These are phyloP conservation scores for Halocaridina rubra DNA, from an alignment of 2,888 invertebrate genomes.

Conservation along the genomic window DNA sequence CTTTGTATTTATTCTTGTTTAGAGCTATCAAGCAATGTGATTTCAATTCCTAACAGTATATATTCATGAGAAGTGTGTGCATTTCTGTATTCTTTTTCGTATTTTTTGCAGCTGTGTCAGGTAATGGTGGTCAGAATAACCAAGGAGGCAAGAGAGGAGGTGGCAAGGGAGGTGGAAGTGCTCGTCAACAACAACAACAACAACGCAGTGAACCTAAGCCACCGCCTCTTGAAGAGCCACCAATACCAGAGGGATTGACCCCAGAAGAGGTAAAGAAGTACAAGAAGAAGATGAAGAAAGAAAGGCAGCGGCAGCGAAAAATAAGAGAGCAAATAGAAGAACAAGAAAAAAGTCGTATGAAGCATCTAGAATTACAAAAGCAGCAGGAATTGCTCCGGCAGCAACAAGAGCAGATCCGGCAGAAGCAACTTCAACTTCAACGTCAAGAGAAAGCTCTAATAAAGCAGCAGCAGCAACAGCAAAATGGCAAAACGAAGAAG, in stretches of 20 bases:
- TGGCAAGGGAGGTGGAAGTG: neutral
- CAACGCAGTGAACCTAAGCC: conserved; percentile 3
- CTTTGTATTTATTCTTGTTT: too few relatives aligned
- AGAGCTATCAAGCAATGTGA: too few relatives aligned
- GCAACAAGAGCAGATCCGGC: conserved; percentile 57
- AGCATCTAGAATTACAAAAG: conserved; percentile 56
- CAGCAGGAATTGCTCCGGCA: conserved; percentile 61
- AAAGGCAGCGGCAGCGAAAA: conserved; percentile 53
- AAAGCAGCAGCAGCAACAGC: conserved; percentile 50
- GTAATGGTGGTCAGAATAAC: conserved; percentile 31
- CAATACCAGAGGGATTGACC: conserved; percentile 45
- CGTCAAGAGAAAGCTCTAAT: conserved; percentile 57
- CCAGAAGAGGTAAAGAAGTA: conserved; percentile 54
- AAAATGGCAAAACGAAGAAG: conserved; percentile 54
- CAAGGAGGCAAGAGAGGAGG: conserved; percentile 36
- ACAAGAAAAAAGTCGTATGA: conserved; percentile 45
- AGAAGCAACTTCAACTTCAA: conserved; percentile 58
- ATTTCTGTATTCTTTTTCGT: too few relatives aligned
- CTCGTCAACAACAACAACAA: neutral
- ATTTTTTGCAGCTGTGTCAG: conserved; percentile 38
- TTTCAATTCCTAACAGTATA: too few relatives aligned
- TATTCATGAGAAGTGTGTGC: too few relatives aligned
- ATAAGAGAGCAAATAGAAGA: conserved; percentile 47
- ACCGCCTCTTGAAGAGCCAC: conserved; percentile 8
- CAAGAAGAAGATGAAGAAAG: conserved; percentile 63